Evolutionary conservation across 2,113 vertebrate species (phyloP).

Genomic region (Genyomyrus donnyi): DNA sequence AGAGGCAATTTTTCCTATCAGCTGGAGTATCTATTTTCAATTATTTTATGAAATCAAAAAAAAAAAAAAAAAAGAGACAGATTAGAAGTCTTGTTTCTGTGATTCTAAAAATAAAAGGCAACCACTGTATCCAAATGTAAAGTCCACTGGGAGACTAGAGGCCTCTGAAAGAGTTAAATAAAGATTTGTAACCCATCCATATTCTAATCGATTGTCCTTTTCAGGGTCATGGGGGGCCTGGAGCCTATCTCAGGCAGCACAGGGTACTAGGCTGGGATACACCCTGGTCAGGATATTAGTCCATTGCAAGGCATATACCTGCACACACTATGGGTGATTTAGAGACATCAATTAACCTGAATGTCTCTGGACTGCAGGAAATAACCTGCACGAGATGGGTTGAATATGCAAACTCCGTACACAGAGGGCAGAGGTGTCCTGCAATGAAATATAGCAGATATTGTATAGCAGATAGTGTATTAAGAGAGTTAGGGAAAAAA

Average conservation of each 20-base stretch:
- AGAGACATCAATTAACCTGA: neutral
- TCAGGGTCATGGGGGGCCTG: too few relatives aligned
- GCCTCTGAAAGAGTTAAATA: neutral
- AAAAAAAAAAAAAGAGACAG: neutral
- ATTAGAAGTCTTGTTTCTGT: neutral
- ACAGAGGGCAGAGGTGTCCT: neutral
- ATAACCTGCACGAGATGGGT: neutral
- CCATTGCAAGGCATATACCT: neutral
- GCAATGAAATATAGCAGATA: neutral
- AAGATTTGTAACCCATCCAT: neutral
- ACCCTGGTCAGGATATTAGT: neutral
- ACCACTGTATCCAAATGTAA: neutral
- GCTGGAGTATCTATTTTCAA: neutral
- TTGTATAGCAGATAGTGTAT: neutral
- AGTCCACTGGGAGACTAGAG: neutral
- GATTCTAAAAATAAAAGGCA: neutral
- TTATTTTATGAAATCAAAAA: neutral
- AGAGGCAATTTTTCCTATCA: slow-evolving; percentile 6
- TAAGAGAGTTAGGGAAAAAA: neutral
- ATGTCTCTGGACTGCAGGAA: neutral
- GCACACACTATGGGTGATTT: neutral
- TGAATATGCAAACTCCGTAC: neutral
- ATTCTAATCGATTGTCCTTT: neutral
- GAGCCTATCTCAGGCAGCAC: neutral
- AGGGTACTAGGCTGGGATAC: neutral